Conservation (phyloP, 1,140 invertebrate genomes). For the Pristionchus pacificus region DNA sequence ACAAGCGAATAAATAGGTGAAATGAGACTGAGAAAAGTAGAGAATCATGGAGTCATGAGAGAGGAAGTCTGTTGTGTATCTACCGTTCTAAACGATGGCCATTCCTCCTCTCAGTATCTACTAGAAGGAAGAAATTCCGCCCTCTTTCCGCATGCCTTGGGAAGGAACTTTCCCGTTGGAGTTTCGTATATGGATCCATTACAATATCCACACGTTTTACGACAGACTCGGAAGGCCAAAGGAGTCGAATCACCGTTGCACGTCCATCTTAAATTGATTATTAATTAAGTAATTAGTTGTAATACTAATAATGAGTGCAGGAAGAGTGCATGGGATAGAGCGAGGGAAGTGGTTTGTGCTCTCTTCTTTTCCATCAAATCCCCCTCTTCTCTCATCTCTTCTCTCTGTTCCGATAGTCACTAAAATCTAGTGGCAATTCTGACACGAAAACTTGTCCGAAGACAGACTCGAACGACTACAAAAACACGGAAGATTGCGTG, state of each 20-base stretch:
- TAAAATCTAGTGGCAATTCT: no score
- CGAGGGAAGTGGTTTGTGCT: neutral
- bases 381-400: no score
- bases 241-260: slow-evolving; percentile 31
- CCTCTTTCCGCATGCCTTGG: neutral
- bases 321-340: neutral
- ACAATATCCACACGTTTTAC: slow-evolving; percentile 37
- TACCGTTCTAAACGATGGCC: no score
- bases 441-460: no score
- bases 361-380: neutral
- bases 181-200: slow-evolving; percentile 28
- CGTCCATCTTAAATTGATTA: slow-evolving; percentile 19
- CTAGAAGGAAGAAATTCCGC: neutral
- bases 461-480: no score
- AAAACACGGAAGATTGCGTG: no score
- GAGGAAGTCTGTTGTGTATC: no score
- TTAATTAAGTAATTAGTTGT: neutral
- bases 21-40: no score
- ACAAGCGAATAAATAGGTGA: no score
- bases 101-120: no score
- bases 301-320: neutral
- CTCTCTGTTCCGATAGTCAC: no score
- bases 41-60: no score
- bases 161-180: neutral
- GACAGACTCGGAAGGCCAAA: slow-evolving; percentile 35